These are phyloP conservation scores for Colius striatus DNA, from an alignment of 2,113 vertebrate genomes.

Conservation along the genomic window DNA sequence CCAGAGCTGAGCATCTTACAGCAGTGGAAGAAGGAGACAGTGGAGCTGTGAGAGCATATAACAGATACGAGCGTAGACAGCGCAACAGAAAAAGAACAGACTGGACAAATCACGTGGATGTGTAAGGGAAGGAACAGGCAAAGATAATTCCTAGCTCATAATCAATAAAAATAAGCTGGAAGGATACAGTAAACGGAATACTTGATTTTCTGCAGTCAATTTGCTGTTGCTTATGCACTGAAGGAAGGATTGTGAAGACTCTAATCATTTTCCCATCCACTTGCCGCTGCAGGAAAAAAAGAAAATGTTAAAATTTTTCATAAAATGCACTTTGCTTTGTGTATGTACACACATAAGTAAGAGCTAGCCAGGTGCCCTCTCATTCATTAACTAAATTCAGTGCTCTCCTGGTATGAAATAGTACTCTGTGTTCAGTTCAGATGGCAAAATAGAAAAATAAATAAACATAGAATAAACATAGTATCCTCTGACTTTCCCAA, in stretches of 20 bases:
- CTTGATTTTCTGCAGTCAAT: not conserved
- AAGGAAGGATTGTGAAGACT: not conserved
- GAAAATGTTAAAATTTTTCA: not conserved
- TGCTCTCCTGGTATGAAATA: not conserved
- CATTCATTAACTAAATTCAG: not conserved
- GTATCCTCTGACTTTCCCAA: slow-evolving; percentile 42
- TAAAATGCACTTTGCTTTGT: not conserved
- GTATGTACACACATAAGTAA: not conserved
- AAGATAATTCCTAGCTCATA: not conserved
- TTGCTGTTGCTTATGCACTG: not conserved
- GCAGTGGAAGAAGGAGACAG: not conserved
- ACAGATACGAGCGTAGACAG: not conserved
- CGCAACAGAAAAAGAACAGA: not conserved
- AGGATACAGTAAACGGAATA: not conserved
- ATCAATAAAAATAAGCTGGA: not conserved
- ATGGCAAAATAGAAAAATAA: not conserved
- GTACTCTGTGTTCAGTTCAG: not conserved
- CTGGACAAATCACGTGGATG: not conserved
- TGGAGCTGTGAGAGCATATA: not conserved
- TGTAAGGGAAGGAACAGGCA: not conserved
- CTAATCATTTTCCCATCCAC: not conserved
- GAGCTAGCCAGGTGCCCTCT: not conserved
- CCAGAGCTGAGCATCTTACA: not conserved
- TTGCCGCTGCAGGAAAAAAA: not conserved
- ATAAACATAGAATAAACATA: slow-evolving; percentile 40